These are phyloP conservation scores for Penaeus japonicus DNA, from an alignment of 1,140 invertebrate species.

Conservation along the genomic window DNA sequence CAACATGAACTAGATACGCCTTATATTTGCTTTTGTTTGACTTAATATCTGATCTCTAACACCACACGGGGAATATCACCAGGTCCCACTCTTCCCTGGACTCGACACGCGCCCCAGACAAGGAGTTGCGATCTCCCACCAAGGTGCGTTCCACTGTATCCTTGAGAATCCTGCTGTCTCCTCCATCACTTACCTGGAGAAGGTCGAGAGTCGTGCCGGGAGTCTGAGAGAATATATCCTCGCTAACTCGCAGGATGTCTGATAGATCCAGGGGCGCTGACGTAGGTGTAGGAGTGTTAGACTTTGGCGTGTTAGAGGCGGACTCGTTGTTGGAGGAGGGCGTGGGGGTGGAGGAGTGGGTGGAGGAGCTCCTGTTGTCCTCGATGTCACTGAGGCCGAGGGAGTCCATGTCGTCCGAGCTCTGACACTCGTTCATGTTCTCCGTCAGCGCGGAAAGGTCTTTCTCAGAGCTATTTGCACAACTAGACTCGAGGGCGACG, in stretches of 20 bases:
- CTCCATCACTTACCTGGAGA: constrained; percentile 28
- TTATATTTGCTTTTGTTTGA: too few relatives aligned
- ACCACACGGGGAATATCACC: too few relatives aligned
- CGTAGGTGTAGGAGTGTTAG: neutral
- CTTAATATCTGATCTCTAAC: too few relatives aligned
- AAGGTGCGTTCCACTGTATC: too few relatives aligned
- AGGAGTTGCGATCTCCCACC: too few relatives aligned
- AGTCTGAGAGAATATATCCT: constrained; percentile 39
- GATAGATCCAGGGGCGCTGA: constrained; percentile 29
- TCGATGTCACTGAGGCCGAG: constrained; percentile 42
- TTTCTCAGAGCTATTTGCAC: too few relatives aligned
- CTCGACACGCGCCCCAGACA: too few relatives aligned
- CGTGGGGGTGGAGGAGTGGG: neutral
- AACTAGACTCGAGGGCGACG: too few relatives aligned
- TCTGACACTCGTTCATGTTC: neutral
- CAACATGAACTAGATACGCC: too few relatives aligned
- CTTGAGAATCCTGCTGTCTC: too few relatives aligned
- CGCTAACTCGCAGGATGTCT: constrained; percentile 38
- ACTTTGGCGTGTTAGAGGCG: neutral
- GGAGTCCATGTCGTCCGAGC: constrained; percentile 41
- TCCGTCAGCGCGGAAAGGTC: neutral
- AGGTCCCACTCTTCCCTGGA: too few relatives aligned
- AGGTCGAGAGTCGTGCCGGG: constrained; percentile 33
- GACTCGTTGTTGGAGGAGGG: neutral
- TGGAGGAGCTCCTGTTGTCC: constrained; percentile 12